Evolutionary conservation across 2,113 vertebrate genomes (phyloP).

Genomic region (Parus major): DNA sequence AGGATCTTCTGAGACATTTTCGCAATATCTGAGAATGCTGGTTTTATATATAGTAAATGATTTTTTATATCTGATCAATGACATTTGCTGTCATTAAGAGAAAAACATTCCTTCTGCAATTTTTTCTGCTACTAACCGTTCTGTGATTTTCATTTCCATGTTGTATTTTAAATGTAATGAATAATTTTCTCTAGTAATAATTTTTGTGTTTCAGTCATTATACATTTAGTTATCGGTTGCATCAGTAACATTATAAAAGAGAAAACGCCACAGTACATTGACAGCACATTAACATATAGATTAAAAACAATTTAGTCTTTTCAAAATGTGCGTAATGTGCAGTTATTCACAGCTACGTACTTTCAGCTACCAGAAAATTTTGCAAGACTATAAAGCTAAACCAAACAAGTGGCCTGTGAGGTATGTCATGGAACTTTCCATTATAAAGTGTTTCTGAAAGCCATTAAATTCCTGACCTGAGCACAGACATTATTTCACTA

Average conservation of each 20-base stretch:
- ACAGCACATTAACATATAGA: constrained; percentile 52
- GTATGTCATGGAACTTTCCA: background rate
- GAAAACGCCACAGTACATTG: background rate
- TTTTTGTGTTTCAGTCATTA: background rate
- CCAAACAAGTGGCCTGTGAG: background rate
- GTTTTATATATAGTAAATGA: background rate
- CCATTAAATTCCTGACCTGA: background rate
- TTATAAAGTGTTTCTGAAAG: background rate
- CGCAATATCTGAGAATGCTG: accelerated
- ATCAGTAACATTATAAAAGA: background rate
- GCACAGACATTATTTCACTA: background rate
- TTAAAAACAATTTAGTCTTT: constrained; percentile 49
- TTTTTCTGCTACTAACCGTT: background rate
- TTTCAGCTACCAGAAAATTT: background rate
- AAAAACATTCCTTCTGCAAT: background rate
- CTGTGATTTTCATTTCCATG: background rate
- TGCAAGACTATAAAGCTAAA: background rate
- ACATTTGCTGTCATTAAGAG: background rate
- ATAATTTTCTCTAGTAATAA: background rate
- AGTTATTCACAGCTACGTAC: constrained; percentile 5
- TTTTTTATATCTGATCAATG: background rate
- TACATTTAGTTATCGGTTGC: background rate
- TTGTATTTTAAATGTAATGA: background rate
- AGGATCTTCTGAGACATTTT: background rate
- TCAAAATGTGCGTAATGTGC: background rate